Base-by-base conservation (phyloP, 1,140 invertebrate species). In the Cepaea nemoralis region DNA sequence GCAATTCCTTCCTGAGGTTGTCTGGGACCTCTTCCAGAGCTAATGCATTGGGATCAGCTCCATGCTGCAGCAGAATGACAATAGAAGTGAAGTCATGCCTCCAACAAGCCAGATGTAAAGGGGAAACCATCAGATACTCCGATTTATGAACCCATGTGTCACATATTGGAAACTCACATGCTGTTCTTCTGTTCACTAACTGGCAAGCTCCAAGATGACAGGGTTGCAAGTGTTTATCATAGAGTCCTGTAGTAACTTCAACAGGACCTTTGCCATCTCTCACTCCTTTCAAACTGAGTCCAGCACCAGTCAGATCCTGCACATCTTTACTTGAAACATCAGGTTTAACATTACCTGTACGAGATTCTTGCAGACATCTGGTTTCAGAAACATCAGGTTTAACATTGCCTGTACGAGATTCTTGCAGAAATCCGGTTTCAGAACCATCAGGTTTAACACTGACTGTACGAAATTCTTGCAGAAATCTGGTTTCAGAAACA, bases 41-140 rank as follows among this genome's bases (percentile, higher is more conserved):
- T 31, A 75, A 5, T 5, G 24, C 37, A 40, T 66, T 73, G 22
- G 77, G 76, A 71, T 79, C 71, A 67, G 82, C 82, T 16, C 82
- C 82, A 31, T 79, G 82, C 22, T 42, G 22, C n/a, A 83, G 37
- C 0, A 83, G 71, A 5, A 69, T 24, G 14, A n/a, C 6, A 71
- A 83, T 83, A 50, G 71, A 66, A 39, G 5, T 39, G 37, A 59
- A 37, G 70, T 83, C 82, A 42, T 59, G 77, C 27, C 77, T 77
- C 82, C 82, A 83, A 70, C 82, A 83, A 31, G 82, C 70, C 31
- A 83, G 59, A 63, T 83, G 82, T 5, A 83, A 59, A 27, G 82
- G 82, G 19, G 70, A 50, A 24, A 75, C 12, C 31, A 24, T 48
- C 6, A 83, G 50, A 39, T 80, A 39, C 37, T 79, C 70, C 31